These are phyloP conservation scores for Mirza zaza DNA, from an alignment of 2,113 vertebrate species.

Conservation along the genomic window DNA sequence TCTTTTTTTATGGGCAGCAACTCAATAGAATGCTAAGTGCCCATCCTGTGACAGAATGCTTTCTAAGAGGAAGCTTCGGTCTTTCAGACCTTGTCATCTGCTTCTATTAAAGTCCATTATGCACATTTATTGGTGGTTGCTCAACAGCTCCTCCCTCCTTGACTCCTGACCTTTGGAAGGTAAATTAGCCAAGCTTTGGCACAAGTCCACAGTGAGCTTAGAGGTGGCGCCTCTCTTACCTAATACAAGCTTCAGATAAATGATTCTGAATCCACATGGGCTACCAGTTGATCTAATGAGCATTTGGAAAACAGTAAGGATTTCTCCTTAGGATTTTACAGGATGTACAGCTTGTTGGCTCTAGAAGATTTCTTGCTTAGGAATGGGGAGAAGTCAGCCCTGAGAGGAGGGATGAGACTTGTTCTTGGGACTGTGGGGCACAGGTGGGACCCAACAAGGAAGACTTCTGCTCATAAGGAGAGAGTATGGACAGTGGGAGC, in stretches of 20 bases:
- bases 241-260: neutral
- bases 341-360: neutral
- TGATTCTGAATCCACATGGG: neutral
- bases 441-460: neutral
- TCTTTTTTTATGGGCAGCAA: neutral
- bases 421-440: neutral
- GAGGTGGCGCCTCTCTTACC: neutral
- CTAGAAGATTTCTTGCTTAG: neutral
- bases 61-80: slow-evolving; percentile 36
- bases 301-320: neutral
- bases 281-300: neutral
- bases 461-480: neutral
- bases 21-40: neutral
- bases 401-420: neutral
- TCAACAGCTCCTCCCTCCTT: neutral
- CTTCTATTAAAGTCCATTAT: neutral
- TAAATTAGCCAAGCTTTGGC: neutral
- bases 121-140: neutral
- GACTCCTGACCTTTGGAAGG: slow-evolving; percentile 31
- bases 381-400: neutral
- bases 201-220: neutral
- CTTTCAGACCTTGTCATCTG: neutral
- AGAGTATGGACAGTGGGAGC: neutral
- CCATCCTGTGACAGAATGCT: neutral
- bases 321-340: neutral